Base-by-base conservation (phyloP, 2,113 vertebrate species). In the Melanerpes aurifrons region DNA sequence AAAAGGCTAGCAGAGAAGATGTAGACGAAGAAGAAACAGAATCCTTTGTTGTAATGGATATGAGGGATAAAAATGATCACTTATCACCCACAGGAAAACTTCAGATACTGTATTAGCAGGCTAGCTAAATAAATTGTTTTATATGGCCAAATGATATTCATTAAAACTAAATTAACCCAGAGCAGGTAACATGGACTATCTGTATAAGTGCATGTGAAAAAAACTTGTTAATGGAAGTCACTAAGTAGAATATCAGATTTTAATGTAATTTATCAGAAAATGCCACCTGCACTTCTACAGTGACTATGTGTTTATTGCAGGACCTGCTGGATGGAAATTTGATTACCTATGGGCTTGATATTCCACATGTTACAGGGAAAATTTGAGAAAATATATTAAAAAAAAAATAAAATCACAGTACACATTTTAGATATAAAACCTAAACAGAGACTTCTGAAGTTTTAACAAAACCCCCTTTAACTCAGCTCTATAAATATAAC, bases 1-100 rank as follows among this genome's bases (percentile, higher is more conserved):
- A 97, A 97, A 98, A 97, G 94, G 98, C 97, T 97, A 97, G 98
- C 89, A 98, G 98, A 97, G 98, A 98, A 94, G 98, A 97, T 56
- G 94, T 86, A 92, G 97, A 98, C 28, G 97, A 97, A 89, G 98
- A 98, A 94, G 98, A 98, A 95, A 98, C 93, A 82, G 97, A 97
- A 93, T 97, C 98, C 98, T 98, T 98, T 96, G 95, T 87, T 91
- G 97, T 94, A 88, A 98, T 37, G 76, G 93, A 96, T 89, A 96
- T 90, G 96, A 97, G 95, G 97, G 96, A 97, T 89, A 97, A 89
- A 97, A 97, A 95, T 0, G 43, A 82, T 94, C 67, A 91, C 83
- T 94, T 91, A 94, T 92, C 93, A 90, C 89, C 93, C 93, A 89
- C 22, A 74, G 62, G 50, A 94, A 82, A 75, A 81, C 70, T 47